Evolutionary conservation across 2,888 invertebrate genomes (phyloP), one percentile per base, ranked within the genome.

Genomic region (Clistopyga incitator): DNA sequence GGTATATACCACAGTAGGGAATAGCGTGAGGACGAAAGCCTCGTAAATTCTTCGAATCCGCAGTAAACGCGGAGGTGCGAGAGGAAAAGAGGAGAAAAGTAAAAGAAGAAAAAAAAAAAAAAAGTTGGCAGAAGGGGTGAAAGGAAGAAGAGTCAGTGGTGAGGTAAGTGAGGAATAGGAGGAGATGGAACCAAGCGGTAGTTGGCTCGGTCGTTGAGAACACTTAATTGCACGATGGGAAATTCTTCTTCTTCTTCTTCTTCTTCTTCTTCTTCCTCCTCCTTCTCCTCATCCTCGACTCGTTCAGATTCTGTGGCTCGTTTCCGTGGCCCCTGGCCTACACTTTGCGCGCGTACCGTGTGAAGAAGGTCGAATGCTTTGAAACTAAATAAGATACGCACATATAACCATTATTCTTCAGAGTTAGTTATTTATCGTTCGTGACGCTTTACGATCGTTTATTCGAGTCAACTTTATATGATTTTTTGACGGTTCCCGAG

Each of bases 31-130:
- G 78, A 76, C 70, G 75, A 59, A 59, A 80, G 76, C 71, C 75
- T 90, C 90, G 88, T 89, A 90, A 89, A 90, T 90, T 90, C 89
- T 87, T 88, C 87, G 85, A 87, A 88, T 88, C 82, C 83, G 84
- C 80, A 74, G 70, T 78, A 84, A 84, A 84, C 72, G 72, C 47
- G 70, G 71, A 85, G 82, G 77, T 81, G 81, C 79, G 81, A 83
- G 81, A 68, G 81, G 83, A 76, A 84, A 82, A 68, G 71, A 52
- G 18, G 65, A 82, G 72, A 71, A 80, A 65, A 77, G 77, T 52
- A 52, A 50, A 38, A 10, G 8, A 10, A 38, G 2, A 38, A 0
- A 38, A 76, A 38, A 42, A 38, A 10, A 38, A 0, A 38, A 76
- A 38, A 42, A 34, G 59, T 50, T 20, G 59, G 38, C 54, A 52